Evolutionary conservation across 2,888 invertebrate species (phyloP), one percentile per base, ranked within the genome.

Genomic region (Drosophila monieri): DNA sequence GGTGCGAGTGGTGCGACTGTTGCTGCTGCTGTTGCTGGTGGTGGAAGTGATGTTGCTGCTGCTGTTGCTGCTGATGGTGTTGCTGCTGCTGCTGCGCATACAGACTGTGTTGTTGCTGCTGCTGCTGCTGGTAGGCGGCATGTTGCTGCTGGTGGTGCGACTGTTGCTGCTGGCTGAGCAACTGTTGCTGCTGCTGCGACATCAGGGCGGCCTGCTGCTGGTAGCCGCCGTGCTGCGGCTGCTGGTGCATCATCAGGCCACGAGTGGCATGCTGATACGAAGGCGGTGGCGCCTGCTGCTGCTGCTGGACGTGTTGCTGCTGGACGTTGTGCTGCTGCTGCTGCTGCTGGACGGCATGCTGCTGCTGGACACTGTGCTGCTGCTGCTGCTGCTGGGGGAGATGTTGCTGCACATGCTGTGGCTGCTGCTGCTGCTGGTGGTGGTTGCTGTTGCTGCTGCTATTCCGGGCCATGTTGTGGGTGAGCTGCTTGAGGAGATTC

Each of bases 401-500:
- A 27, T 94, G 93, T 51, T 94, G 93, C 78, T 64, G 95, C 48
- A 93, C 93, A 54, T 94, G 93, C 78, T 78, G 74, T n/a, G 94
- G 95, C 81, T 95, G 94, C 64, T 94, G 92, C 90, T 80, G 92
- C 89, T 88, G 93, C 92, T 64, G 76, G 62, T 75, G 51, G 64
- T 89, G 80, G 92, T 92, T 87, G 58, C 66, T 47, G 39, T 70
- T 78, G 64, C 89, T 80, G 92, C 92, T 87, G 58, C 66, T 47
- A 37, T 71, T 78, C 39, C 89, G 81, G 43, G 80, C 73, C 52
- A 90, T 85, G 27, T 89, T 90, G 64, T 80, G 93, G 89, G 93
- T 93, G 79, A 94, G 92, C 83, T 91, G 91, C 52, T 90, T 90
- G 68, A 94, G 93, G 60, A 95, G 93, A 91, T 96, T 96, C 85